phyloP scores from a whole-genome alignment of 2,113 vertebrate genomes.

The Gnathonemus echidnorhynchus region DNA sequence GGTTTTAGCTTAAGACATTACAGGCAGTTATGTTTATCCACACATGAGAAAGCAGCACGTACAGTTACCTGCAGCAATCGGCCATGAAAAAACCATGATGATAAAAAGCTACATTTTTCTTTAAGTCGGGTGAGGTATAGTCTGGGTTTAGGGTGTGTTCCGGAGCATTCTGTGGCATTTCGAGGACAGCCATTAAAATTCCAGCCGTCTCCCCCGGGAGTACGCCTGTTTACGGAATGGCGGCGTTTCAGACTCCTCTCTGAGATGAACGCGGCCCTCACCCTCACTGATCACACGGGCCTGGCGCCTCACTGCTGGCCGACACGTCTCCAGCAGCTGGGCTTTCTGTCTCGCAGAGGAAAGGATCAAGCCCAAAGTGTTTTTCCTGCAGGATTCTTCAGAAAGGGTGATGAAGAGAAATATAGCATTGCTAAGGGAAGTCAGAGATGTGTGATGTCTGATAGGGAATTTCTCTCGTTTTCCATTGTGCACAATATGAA shows the following conservation, averaged over 20 bases:
- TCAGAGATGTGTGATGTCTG: neutral
- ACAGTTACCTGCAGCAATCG: neutral
- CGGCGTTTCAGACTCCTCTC: constrained; percentile 20
- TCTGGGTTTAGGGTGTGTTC: neutral
- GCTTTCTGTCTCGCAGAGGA: neutral
- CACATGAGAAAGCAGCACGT: neutral
- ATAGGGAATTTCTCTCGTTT: neutral
- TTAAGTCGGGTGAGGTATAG: neutral
- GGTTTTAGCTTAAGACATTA: neutral
- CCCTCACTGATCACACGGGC: neutral
- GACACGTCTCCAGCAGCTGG: neutral
- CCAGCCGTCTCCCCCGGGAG: constrained; percentile 26
- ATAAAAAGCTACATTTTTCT: neutral
- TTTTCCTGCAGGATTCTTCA: constrained; percentile 21
- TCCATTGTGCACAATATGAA: neutral
- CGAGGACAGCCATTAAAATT: constrained; percentile 31
- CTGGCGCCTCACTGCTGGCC: neutral
- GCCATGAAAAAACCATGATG: neutral
- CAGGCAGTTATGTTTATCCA: neutral
- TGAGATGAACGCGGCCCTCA: constrained; percentile 27
- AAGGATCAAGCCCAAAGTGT: constrained; percentile 7
- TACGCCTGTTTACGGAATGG: constrained; percentile 19
- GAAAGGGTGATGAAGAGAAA: neutral
- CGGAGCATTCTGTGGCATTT: constrained; percentile 26
- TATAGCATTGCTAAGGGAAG: neutral